Evolutionary conservation across 2,888 invertebrate genomes (phyloP).

Genomic region (Mantis religiosa): DNA sequence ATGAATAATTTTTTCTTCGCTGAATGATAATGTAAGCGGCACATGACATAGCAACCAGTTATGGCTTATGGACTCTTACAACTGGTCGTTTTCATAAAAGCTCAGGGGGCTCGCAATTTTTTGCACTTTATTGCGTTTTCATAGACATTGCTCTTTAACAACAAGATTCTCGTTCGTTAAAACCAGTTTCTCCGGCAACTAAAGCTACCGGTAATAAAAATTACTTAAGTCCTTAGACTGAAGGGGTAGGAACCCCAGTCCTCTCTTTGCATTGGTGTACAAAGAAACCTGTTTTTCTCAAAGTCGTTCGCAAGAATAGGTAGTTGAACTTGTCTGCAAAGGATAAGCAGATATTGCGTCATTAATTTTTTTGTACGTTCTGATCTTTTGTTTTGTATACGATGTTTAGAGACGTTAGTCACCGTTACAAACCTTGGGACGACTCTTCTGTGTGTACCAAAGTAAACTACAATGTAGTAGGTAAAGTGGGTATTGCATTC

Average conservation of each 20-base stretch:
- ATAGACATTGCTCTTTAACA: not conserved
- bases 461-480: too few relatives aligned
- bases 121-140: not conserved
- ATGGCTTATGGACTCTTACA: not conserved
- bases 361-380: not conserved
- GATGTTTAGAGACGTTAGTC: not conserved
- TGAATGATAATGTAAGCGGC: too few relatives aligned
- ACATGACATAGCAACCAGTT: too few relatives aligned
- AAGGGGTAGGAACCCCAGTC: not conserved
- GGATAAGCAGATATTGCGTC: not conserved
- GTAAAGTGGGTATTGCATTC: too few relatives aligned
- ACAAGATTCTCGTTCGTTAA: not conserved
- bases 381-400: not conserved
- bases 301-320: not conserved
- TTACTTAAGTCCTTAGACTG: not conserved
- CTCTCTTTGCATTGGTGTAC: not conserved
- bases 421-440: not conserved
- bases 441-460: too few relatives aligned
- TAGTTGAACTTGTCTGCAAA: not conserved
- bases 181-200: not conserved
- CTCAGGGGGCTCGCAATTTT: not conserved
- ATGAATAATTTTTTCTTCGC: too few relatives aligned
- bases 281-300: not conserved
- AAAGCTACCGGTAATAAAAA: not conserved
- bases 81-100: not conserved